phyloP scores from a whole-genome alignment of 2,888 invertebrate species.

The Griposia aprilina region DNA sequence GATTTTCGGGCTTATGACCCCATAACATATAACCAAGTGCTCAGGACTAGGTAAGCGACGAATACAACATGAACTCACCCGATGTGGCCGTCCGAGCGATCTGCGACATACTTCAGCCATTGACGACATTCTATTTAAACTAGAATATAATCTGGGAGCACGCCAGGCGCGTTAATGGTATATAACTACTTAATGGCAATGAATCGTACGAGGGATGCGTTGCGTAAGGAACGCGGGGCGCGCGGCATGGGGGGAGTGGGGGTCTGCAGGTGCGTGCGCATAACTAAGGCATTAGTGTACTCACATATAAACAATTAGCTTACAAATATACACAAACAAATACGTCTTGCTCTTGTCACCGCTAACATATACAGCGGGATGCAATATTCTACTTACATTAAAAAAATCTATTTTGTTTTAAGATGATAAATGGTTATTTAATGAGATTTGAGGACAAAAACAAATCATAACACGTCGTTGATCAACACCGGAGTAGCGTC shows the following conservation, averaged over 20 bases:
- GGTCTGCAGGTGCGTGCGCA: conserved; percentile 66
- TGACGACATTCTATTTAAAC: neutral
- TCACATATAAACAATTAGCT: conserved; percentile 49
- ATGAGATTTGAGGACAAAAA: neutral
- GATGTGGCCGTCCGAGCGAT: too few relatives aligned
- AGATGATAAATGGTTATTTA: neutral
- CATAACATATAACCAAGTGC: neutral
- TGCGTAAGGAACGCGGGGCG: neutral
- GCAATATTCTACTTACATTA: neutral
- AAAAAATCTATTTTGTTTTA: neutral
- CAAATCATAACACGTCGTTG: neutral
- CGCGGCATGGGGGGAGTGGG: neutral
- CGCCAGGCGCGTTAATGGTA: neutral
- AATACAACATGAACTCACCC: conserved; percentile 5
- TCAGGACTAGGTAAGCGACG: too few relatives aligned
- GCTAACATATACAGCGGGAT: conserved; percentile 48
- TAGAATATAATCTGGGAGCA: too few relatives aligned
- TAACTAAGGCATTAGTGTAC: conserved; percentile 67
- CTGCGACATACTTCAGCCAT: too few relatives aligned
- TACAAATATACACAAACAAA: conserved; percentile 69
- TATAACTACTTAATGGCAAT: neutral
- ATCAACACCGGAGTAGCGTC: neutral
- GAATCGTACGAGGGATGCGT: neutral
- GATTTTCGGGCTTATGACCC: neutral
- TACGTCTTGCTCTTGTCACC: conserved; percentile 47